These are phyloP conservation scores for Vidua macroura DNA, from an alignment of 2,113 vertebrate genomes.

Conservation along the genomic window DNA sequence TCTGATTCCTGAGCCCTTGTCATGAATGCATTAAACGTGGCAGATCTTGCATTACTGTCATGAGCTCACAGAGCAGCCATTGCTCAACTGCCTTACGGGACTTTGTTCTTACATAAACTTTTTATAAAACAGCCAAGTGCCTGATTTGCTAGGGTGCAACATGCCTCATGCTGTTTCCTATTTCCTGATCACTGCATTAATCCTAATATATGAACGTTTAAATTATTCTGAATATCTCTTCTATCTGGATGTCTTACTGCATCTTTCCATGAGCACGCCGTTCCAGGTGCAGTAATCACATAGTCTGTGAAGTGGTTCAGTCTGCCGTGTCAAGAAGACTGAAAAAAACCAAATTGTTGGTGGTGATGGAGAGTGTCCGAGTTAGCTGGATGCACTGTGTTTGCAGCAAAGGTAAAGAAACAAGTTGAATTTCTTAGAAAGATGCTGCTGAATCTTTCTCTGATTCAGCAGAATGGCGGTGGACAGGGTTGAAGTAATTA, in stretches of 20 bases:
- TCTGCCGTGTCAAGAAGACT: not conserved
- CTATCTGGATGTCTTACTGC: not conserved
- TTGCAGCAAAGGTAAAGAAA: not conserved
- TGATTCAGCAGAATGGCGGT: not conserved
- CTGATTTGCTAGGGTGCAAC: not conserved
- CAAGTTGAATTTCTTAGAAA: not conserved
- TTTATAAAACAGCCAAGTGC: not conserved
- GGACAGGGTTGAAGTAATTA: not conserved
- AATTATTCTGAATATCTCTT: not conserved
- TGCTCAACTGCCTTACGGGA: not conserved
- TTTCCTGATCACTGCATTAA: not conserved
- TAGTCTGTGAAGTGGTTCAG: not conserved
- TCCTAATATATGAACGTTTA: not conserved
- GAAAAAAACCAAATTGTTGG: not conserved
- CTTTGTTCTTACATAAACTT: not conserved
- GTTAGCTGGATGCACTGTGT: not conserved
- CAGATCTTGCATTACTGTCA: slow-evolving; percentile 11
- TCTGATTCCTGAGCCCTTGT: not conserved
- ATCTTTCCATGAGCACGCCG: not conserved
- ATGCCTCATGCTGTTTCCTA: not conserved
- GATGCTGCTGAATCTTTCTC: not conserved
- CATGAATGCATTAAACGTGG: slow-evolving; percentile 11
- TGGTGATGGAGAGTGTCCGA: not conserved
- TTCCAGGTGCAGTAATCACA: not conserved
- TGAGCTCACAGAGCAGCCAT: not conserved